A percentile compares a stretch with the other conserved stretches of the same genome.
These are phyloP conservation scores for Harpegnathos saltator DNA, from an alignment of 1,140 invertebrate genomes.

Conservation along the genomic window DNA sequence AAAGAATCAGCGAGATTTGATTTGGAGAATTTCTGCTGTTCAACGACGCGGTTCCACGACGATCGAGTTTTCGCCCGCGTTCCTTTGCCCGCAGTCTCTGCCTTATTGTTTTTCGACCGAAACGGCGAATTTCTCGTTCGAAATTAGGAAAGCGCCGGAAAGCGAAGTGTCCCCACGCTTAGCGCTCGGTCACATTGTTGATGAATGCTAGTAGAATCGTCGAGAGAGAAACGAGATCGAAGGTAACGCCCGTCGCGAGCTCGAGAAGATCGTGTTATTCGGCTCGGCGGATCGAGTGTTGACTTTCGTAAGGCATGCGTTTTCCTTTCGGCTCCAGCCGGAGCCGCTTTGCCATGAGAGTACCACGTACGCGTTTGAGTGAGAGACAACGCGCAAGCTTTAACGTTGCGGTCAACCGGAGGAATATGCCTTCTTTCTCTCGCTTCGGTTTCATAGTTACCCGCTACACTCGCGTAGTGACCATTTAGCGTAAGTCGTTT, in stretches of 20 bases:
- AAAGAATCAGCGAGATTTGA: background rate
- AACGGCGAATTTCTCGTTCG: background rate
- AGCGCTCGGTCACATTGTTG: background rate
- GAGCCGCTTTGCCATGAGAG: too few species aligned
- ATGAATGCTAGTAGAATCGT: background rate
- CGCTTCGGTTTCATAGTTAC: conserved; percentile 62
- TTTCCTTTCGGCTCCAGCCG: too few species aligned
- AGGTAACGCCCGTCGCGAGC: too few species aligned
- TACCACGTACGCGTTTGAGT: too few species aligned
- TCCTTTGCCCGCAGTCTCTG: too few species aligned
- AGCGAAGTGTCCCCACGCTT: background rate
- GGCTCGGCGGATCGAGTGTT: too few species aligned
- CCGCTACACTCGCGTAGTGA: conserved; percentile 45
- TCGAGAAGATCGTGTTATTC: too few species aligned
- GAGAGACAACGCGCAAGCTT: too few species aligned
- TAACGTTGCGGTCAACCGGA: conserved; percentile 32
- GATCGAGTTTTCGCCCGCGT: background rate
- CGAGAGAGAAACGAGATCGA: too few species aligned
- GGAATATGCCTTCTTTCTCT: conserved; percentile 49
- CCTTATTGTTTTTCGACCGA: too few species aligned
- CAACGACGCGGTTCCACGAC: background rate
- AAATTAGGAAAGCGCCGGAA: background rate
- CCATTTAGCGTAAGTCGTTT: conserved; percentile 56
- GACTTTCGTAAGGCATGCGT: too few species aligned
- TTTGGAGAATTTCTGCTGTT: conserved; percentile 12